These are phyloP conservation scores for Epinotia ramella DNA, from an alignment of 2,888 invertebrate species.

Conservation along the genomic window DNA sequence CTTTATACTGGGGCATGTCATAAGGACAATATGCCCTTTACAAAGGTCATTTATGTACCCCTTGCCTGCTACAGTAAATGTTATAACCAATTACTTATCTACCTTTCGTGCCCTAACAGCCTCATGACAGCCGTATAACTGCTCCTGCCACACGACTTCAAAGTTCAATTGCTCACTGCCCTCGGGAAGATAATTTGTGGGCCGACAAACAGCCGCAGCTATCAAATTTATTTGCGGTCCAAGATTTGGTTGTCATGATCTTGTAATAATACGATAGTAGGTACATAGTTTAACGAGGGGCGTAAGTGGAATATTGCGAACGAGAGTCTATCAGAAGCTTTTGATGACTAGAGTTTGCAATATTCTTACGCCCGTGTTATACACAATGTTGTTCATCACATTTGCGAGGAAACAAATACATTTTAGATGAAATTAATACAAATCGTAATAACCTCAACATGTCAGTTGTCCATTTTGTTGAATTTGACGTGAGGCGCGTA, in stretches of 20 bases:
- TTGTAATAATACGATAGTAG: neutral
- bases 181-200: constrained; percentile 45
- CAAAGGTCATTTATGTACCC: constrained; percentile 24
- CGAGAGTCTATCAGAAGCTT: too few relatives aligned
- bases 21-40: constrained; percentile 33
- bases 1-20: constrained; percentile 12
- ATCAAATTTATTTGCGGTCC: constrained; percentile 14
- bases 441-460: too few relatives aligned
- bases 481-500: too few relatives aligned
- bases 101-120: constrained; percentile 45
- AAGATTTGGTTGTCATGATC: neutral
- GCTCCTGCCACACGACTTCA: constrained; percentile 53
- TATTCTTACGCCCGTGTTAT: too few relatives aligned
- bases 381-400: too few relatives aligned
- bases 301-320: too few relatives aligned
- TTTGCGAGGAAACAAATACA: too few relatives aligned
- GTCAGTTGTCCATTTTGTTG: too few relatives aligned
- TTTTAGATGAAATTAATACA: too few relatives aligned
- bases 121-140: constrained; percentile 50
- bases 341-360: too few relatives aligned
- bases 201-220: neutral
- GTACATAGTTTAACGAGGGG: too few relatives aligned
- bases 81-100: constrained; percentile 29
- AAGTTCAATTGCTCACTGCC: constrained; percentile 53
- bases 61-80: neutral